Base-by-base conservation (phyloP, 2,888 invertebrate species). In the Nezara viridula region DNA sequence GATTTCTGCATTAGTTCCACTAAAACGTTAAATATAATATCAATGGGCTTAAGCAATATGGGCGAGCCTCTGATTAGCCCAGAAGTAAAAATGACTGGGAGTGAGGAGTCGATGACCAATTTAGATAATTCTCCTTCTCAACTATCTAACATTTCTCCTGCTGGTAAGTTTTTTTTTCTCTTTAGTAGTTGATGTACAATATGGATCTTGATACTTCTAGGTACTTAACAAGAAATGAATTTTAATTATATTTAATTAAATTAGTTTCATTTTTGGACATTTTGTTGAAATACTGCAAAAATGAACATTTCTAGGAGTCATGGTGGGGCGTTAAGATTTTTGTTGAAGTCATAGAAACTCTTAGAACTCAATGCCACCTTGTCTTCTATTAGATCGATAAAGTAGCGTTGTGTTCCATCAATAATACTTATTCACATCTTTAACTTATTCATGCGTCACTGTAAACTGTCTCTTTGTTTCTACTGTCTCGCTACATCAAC, bases 81-180 rank as follows among this genome's bases (percentile, higher is more conserved):
- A 24, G 88, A 73, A 88, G 47, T 37, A 5, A 88, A 55, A 73
- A 21, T 44, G 32, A 81, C 85, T 52, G 88, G 90, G 55, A 90
- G 90, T 81, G 90, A 90, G 27, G 90, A 90, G 47, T 90, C 90
- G 37, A 88, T 88, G 19, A 90, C 86, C 44, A 86, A 88, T 37
- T 19, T 73, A 37, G 66, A 73, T 73, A 73, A 10, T 37, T 90
- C 90, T 32, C 90, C 24, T 40, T 24, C 81, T n/a, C 81, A 44
- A 44, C 16, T 47, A 9, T 81, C 81, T 14, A 81, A 81, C n/a
- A 81, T 16, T 47, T 81, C 81, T 81, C 81, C 81, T n/a, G 1
- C 5, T 44, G 81, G 81, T 81, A 81, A n/a, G 27, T 73, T 37
- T 19, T 73, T 73, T 32, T 32, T 55, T 81, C 21, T 32, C 4